Base-by-base conservation (phyloP, 1,140 invertebrate species). In the Caerostris extrusa region DNA sequence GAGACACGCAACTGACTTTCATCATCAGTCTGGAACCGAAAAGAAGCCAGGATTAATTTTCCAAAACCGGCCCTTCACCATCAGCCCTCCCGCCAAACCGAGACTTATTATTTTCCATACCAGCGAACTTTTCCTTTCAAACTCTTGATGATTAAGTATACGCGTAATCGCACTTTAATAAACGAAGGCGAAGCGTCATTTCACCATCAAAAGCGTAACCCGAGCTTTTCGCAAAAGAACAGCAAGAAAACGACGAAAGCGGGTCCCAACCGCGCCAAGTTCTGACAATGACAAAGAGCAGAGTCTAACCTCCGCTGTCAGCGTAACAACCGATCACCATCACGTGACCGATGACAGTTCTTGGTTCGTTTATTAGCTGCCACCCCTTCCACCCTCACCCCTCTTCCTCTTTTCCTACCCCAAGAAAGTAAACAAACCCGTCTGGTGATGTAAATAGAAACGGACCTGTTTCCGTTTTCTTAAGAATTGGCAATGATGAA, bases 201-300 rank as follows among this genome's bases (percentile, higher is more conserved):
- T 77, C 69, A 34, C 50, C 69, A 34, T 77, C 69, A 77, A 77
- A 77, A 77, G 69, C 69, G 69, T 50, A 77, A 77, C 69, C 69
- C 34, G 69, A 77, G 60, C 71, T 53, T 3, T 8, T 56, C 34
- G 34, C 34, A 34, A 34, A 34, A 34, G 34, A 34, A 85, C 12
- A 55, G 14, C 34, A 50, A 64, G 50, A 34, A 88, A 64, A 58
- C 57, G 53, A 88, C 34, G 64, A 86, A 14, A 88, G 61, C 19
- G n/a, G 55, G 55, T 85, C 57, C 14, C 17, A 85, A 64, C 58
- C 64, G 56, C 56, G 64, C 64, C 88, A 19, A 71, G n/a, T 17
- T 34, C 19, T 77, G 88, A 90, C 88, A 90, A 57, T 90, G 88
- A 90, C 88, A 77, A 90, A 90, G 67, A 69, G 88, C 88, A 90